These are phyloP conservation scores for Acrobasis suavella DNA, from an alignment of 2,888 invertebrate genomes.

Conservation along the genomic window DNA sequence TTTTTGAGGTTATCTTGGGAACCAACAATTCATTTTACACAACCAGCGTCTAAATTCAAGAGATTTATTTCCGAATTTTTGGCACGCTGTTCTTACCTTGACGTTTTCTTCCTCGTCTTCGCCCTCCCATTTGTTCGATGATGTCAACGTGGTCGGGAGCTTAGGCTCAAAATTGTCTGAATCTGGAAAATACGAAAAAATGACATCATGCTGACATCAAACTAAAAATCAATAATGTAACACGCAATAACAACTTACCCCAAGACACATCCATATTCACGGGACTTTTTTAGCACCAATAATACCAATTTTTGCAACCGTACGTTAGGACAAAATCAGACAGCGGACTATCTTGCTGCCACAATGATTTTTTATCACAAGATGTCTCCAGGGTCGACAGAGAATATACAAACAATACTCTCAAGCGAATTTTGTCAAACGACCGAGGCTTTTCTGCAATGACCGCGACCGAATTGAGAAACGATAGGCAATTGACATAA, in stretches of 20 bases:
- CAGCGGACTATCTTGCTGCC: constrained; percentile 63
- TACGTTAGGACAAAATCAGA: constrained; percentile 72
- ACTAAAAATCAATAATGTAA: constrained; percentile 38
- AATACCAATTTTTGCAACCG: constrained; percentile 64
- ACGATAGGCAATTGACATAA: constrained; percentile 77
- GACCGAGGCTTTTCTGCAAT: constrained; percentile 74
- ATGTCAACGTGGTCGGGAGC: constrained; percentile 82
- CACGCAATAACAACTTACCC: constrained; percentile 76
- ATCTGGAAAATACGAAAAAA: constrained; percentile 80
- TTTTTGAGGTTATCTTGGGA: constrained; percentile 65
- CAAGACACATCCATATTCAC: constrained; percentile 87
- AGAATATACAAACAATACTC: constrained; percentile 66
- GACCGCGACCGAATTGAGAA: constrained; percentile 71
- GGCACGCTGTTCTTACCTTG: constrained; percentile 84
- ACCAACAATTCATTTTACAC: constrained; percentile 33
- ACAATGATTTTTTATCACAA: constrained; percentile 75
- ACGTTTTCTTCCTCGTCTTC: constrained; percentile 94
- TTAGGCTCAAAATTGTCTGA: constrained; percentile 88
- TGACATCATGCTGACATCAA: constrained; percentile 45
- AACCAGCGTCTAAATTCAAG: constrained; percentile 25
- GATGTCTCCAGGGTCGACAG: constrained; percentile 81
- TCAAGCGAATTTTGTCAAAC: constrained; percentile 79
- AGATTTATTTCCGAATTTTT: constrained; percentile 45
- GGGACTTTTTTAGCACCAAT: constrained; percentile 65
- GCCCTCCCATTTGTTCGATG: constrained; percentile 91